Evolutionary conservation across 2,113 vertebrate genomes (phyloP).

Genomic region (Procavia capensis): DNA sequence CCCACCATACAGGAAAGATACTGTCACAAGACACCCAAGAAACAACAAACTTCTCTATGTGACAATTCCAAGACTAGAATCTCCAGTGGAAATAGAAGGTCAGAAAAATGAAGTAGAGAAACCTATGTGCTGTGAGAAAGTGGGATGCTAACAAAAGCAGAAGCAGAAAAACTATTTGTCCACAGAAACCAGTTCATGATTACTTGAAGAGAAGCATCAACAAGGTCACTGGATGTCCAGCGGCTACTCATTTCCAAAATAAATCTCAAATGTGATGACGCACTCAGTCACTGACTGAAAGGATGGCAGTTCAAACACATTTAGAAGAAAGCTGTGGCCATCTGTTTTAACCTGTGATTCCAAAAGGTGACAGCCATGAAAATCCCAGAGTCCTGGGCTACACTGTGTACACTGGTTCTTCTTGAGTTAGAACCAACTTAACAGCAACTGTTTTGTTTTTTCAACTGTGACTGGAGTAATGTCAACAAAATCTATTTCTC

Average conservation of each 20-base stretch:
- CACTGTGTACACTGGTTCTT: too few species aligned
- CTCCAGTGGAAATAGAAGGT: neutral
- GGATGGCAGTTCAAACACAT: too few species aligned
- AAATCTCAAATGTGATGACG: neutral
- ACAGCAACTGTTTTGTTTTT: too few species aligned
- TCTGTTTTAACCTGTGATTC: neutral
- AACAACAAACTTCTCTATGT: neutral
- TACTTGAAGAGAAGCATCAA: neutral
- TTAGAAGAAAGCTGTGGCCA: too few species aligned
- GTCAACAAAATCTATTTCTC: neutral
- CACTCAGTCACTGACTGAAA: too few species aligned
- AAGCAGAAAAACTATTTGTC: neutral
- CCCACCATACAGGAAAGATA: neutral
- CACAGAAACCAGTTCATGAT: neutral
- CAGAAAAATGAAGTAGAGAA: neutral
- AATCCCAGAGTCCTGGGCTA: too few species aligned
- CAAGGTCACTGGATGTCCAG: neutral
- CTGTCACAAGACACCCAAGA: neutral
- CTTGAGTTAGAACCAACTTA: too few species aligned
- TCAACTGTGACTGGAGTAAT: neutral
- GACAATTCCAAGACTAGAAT: constrained; percentile 8
- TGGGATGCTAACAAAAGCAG: too few species aligned
- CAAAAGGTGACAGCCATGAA: too few species aligned
- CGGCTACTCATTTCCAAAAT: neutral
- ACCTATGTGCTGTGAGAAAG: neutral